A percentile compares a stretch with the other conserved stretches of the same genome.
phyloP scores from a whole-genome alignment of 2,113 vertebrate species.

The Oryzias woworae region DNA sequence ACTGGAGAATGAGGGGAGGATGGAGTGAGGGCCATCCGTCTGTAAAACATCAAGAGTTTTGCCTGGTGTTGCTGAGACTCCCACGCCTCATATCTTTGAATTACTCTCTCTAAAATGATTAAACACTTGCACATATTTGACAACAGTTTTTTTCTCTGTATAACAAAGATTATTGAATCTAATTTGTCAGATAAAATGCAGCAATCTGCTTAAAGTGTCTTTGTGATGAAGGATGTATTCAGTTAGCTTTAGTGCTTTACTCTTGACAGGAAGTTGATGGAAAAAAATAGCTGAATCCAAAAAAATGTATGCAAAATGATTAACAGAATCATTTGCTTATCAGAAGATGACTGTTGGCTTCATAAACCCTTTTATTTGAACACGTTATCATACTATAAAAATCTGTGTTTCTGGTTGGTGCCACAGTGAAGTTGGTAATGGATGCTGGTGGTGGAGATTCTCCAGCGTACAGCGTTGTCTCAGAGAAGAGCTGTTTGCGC shows the following conservation, averaged over 20 bases:
- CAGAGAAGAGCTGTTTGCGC: slow-evolving; percentile 13
- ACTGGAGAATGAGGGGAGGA: slow-evolving; percentile 12
- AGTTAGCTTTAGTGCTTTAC: not conserved
- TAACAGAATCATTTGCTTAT: slow-evolving; percentile 2
- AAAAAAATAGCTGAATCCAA: not conserved
- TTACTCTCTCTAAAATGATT: slow-evolving; percentile 55
- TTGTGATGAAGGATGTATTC: not conserved
- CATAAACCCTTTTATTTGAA: not conserved
- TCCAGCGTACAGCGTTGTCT: slow-evolving; percentile 5
- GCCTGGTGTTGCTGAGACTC: slow-evolving; percentile 17
- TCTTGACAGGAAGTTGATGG: not conserved
- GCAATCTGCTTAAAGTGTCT: not conserved
- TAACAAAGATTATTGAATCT: not conserved
- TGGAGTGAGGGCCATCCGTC: slow-evolving; percentile 12
- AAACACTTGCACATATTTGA: slow-evolving; percentile 37
- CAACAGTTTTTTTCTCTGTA: slow-evolving; percentile 28
- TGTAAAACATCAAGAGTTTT: slow-evolving; percentile 15
- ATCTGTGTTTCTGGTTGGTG: slow-evolving; percentile 4
- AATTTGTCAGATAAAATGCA: slow-evolving; percentile 5
- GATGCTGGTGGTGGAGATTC: slow-evolving; percentile 10
- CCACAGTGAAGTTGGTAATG: not conserved
- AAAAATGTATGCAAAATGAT: slow-evolving; percentile 14
- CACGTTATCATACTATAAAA: too few species aligned
- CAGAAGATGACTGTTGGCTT: not conserved
- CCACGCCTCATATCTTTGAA: slow-evolving; percentile 25